Percentiles rank a stretch among this genome's conserved stretches.
Conservation (phyloP, 2,888 invertebrate genomes). For the Cheilosia urbana region DNA sequence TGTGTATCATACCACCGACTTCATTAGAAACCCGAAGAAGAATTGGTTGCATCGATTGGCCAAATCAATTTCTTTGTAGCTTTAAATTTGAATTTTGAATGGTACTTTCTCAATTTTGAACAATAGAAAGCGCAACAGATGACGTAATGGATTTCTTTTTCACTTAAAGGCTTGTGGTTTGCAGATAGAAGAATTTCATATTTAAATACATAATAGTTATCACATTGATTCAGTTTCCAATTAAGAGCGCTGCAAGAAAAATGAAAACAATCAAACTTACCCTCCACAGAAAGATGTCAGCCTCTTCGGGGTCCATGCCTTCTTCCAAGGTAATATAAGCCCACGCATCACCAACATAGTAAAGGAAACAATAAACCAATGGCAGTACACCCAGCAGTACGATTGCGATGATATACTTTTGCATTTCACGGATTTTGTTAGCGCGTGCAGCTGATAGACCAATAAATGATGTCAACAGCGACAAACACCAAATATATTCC, state of each 20-base stretch:
- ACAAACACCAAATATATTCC: conserved; percentile 97
- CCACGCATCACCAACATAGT: conserved; percentile 94
- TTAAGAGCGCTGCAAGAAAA: not conserved
- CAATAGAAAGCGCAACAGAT: too few relatives aligned
- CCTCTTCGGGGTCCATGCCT: conserved; percentile 86
- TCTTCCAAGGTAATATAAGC: conserved; percentile 88
- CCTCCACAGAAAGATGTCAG: conserved; percentile 92
- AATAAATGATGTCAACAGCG: conserved; percentile 92
- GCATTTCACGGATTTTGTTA: conserved; percentile 91
- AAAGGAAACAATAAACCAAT: conserved; percentile 90
- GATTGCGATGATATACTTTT: conserved; percentile 92
- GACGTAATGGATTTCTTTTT: too few relatives aligned
- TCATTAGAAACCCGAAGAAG: too few relatives aligned
- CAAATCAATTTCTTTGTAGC: too few relatives aligned
- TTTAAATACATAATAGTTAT: too few relatives aligned
- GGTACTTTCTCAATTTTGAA: too few relatives aligned
- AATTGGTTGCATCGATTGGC: too few relatives aligned
- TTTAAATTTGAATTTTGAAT: too few relatives aligned
- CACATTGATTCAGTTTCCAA: not conserved
- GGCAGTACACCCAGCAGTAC: conserved; percentile 92
- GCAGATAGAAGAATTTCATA: too few relatives aligned
- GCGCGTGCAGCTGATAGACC: conserved; percentile 93
- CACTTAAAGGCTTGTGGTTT: too few relatives aligned
- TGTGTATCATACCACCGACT: too few relatives aligned
- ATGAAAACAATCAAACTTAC: conserved; percentile 83